Conservation (phyloP, 2,888 invertebrate genomes). For the Ommatoiulus sabulosus region DNA sequence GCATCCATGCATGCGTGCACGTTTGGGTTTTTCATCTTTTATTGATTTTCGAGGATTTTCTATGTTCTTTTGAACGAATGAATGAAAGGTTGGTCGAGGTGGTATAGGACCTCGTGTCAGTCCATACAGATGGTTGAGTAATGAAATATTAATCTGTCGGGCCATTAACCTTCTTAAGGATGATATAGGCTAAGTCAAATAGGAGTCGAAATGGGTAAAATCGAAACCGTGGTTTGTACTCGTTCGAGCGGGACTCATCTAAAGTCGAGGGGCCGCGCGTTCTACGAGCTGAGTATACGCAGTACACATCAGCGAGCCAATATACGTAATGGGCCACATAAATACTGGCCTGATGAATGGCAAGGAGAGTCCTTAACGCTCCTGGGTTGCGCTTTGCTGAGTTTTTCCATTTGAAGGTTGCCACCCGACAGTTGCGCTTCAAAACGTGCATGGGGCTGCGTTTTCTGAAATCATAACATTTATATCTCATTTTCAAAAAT, state of each 20-base stretch:
- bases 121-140: constrained; percentile 28
- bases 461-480: background rate
- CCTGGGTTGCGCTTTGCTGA: background rate
- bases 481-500: background rate
- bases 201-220: constrained; percentile 52
- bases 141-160: constrained; percentile 54
- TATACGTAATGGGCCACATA: background rate
- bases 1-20: background rate
- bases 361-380: constrained; percentile 2
- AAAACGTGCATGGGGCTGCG: background rate
- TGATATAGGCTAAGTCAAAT: constrained; percentile 51
- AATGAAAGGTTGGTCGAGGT: background rate
- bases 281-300: background rate
- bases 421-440: background rate
- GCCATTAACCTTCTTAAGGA: constrained; percentile 50
- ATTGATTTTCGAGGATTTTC: constrained; percentile 11
- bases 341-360: background rate
- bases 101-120: constrained; percentile 1
- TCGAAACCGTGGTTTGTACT: constrained; percentile 47
- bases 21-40: background rate
- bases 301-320: background rate
- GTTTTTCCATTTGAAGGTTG: background rate
- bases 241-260: constrained; percentile 2
- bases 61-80: background rate
- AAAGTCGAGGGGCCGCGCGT: background rate